Base-by-base conservation (phyloP, 2,113 vertebrate species). In the Orycteropus afer region DNA sequence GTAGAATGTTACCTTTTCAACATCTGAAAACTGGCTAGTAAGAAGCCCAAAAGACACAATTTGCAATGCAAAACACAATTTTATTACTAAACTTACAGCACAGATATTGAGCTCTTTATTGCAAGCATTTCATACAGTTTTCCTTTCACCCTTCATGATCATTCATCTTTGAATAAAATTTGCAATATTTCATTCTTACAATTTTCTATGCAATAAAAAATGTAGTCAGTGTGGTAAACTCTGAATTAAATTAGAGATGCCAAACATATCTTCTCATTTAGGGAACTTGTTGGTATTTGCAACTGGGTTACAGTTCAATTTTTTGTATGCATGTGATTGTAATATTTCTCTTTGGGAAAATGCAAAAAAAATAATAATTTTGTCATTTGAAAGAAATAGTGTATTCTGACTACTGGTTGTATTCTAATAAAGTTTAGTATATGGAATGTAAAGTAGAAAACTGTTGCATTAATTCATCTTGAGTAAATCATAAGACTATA, bases 141-240 rank as follows among this genome's bases (percentile, higher is more conserved):
- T 63, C 34, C 90, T 82, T 90, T 93, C 2, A 86, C 67, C 83
- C 7, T 92, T 96, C 74, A 45, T 87, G 67, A 91, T 88, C 65
- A 89, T 83, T 97, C 20, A 81, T 57, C 81, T n/a, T 93, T 96
- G 32, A 97, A 97, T 98, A 47, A 97, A 97, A 97, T 61, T 53
- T 74, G 59, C 0, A 90, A 82, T 63, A 87, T 92, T 90, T 96
- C 69, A 96, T 97, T 97, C 7, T 22, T 88, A 73, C 84, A 53
- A 49, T 87, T 51, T 94, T 32, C 69, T 61, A 37, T 14, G 5
- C 23, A 94, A 27, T 84, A 65, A 96, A 96, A 93, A 61, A 81
- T 89, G 7, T 49, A 91, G 49, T 65, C 87, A 86, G 5, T 77
- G 25, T 96, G 57, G 63, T 95, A 96, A 93, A 96, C n/a, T 89